A percentile compares a stretch with the other conserved stretches of the same genome.
Evolutionary conservation across 2,797 vertebrate species (phyloP).

Genomic region (Anguilla pacifica): DNA sequence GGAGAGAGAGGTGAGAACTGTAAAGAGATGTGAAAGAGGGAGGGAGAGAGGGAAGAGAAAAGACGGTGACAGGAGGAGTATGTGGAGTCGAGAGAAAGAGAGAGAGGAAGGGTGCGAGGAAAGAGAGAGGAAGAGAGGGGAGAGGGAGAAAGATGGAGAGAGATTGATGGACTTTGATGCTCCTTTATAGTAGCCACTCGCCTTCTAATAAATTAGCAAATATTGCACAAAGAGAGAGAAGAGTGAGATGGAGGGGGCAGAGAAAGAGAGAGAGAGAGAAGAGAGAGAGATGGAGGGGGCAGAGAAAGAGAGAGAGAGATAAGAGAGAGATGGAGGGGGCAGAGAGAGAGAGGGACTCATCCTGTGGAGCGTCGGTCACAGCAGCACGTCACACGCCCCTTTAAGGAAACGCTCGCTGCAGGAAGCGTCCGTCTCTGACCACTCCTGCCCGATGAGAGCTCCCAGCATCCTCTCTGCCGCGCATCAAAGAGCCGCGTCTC

Average conservation of each 20-base stretch:
- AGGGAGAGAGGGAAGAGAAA: background rate
- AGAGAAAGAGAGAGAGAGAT: background rate
- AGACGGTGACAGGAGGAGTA: background rate
- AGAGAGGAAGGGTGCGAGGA: background rate
- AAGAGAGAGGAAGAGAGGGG: background rate
- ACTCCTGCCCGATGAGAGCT: background rate
- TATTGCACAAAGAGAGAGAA: too few species aligned
- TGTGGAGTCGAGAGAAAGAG: background rate
- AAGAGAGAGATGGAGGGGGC: background rate
- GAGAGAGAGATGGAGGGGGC: background rate
- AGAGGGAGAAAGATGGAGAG: too few species aligned
- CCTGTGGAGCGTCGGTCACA: background rate
- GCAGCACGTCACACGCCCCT: background rate
- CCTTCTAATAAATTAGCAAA: too few species aligned
- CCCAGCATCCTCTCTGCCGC: background rate
- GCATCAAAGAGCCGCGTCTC: background rate
- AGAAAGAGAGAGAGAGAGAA: background rate
- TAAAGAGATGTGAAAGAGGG: background rate
- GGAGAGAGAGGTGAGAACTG: background rate
- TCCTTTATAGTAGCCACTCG: too few species aligned
- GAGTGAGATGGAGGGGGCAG: background rate
- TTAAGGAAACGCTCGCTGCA: background rate
- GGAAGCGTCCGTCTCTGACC: too few species aligned
- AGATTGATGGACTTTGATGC: too few species aligned
- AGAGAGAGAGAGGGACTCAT: background rate